These are phyloP conservation scores for Diadromus collaris DNA, from an alignment of 2,888 invertebrate genomes.

Conservation along the genomic window DNA sequence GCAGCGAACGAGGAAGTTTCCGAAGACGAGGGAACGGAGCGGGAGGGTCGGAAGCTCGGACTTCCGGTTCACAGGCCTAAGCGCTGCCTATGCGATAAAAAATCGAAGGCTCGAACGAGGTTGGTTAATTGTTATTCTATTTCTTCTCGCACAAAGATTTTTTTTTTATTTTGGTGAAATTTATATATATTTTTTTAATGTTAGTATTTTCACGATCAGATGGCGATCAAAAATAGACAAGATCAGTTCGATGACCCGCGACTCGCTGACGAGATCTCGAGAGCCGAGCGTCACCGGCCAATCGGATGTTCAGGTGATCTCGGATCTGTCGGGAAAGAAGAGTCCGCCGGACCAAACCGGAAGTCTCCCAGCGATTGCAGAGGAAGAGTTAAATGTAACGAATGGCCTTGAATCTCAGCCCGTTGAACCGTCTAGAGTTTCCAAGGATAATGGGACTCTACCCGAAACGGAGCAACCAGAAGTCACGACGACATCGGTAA, in stretches of 20 bases:
- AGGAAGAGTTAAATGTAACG: slow-evolving; percentile 7
- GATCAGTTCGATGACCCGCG: slow-evolving; percentile 26
- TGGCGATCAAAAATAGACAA: slow-evolving; percentile 31
- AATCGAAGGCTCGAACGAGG: slow-evolving; percentile 4
- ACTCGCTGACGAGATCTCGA: slow-evolving; percentile 15
- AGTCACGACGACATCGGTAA: not conserved
- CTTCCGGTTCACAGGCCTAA: slow-evolving; percentile 3
- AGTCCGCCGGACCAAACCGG: not conserved
- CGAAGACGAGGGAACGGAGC: not conserved
- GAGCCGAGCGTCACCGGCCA: not conserved
- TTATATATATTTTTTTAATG: not conserved
- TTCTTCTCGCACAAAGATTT: not conserved
- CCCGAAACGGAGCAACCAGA: not conserved
- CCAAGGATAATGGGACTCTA: not conserved
- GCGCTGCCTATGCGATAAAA: slow-evolving; percentile 34
- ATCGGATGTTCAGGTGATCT: not conserved
- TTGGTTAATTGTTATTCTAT: not conserved
- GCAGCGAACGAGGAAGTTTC: not conserved
- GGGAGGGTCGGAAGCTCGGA: not conserved
- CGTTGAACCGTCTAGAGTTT: not conserved
- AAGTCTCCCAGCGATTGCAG: not conserved
- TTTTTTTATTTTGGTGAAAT: not conserved
- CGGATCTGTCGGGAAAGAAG: not conserved
- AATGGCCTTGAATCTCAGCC: not conserved
- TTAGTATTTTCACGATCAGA: slow-evolving; percentile 2